Conservation (phyloP, 2,888 invertebrate species). For the Ophion obscuratus region DNA sequence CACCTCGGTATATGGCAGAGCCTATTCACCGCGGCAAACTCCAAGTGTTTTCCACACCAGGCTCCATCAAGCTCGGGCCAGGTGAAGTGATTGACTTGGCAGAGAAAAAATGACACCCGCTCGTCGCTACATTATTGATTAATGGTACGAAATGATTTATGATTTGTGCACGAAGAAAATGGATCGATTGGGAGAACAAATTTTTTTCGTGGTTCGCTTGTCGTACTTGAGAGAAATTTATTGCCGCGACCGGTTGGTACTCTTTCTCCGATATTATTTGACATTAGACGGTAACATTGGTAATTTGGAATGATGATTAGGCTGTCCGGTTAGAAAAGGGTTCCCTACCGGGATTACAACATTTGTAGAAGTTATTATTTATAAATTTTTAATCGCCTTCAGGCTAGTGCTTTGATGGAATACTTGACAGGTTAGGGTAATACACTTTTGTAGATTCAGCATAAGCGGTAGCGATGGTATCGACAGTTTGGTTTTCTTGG, state of each 20-base stretch:
- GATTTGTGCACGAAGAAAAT: not conserved
- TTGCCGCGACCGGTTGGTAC: not conserved
- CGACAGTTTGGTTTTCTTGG: too few relatives aligned
- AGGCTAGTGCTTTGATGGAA: too few relatives aligned
- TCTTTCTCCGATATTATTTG: not conserved
- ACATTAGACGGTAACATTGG: not conserved
- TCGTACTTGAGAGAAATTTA: not conserved
- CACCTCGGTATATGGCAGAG: slow-evolving; percentile 46
- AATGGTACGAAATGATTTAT: slow-evolving; percentile 10
- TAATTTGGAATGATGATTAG: not conserved
- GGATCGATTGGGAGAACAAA: not conserved
- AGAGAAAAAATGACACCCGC: not conserved
- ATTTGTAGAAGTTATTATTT: too few relatives aligned
- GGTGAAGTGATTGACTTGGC: not conserved
- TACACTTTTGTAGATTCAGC: too few relatives aligned
- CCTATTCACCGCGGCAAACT: slow-evolving; percentile 17
- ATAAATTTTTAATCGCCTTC: too few relatives aligned
- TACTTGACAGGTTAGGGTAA: too few relatives aligned
- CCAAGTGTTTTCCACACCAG: slow-evolving; percentile 3
- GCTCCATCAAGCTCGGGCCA: slow-evolving; percentile 1
- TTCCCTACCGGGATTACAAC: too few relatives aligned
- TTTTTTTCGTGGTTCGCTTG: not conserved
- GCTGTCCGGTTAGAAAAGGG: too few relatives aligned
- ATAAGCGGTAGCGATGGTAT: too few relatives aligned
- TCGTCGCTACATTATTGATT: slow-evolving; percentile 4